Conservation (phyloP, 2,888 invertebrate genomes). For the Drosophila imparisetae region DNA sequence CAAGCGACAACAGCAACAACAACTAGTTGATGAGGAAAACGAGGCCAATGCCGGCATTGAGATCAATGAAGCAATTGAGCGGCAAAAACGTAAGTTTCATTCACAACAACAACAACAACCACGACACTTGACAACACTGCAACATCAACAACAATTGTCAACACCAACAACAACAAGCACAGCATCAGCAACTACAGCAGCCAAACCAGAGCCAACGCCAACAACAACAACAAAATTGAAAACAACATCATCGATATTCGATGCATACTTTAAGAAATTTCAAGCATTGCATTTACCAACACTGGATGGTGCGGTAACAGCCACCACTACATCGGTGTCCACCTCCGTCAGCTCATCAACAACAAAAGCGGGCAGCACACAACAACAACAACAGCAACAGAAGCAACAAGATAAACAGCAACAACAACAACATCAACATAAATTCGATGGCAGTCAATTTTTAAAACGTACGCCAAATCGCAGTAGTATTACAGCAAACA, state of each 20-base stretch:
- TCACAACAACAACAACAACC: conserved; percentile 62
- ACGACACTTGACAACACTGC: conserved; percentile 59
- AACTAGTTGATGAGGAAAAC: conserved; percentile 73
- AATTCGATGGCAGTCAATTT: conserved; percentile 73
- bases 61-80: conserved; percentile 82
- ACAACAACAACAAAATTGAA: conserved; percentile 48
- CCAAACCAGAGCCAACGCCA: conserved; percentile 56
- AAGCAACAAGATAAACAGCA: conserved; percentile 26
- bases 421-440: conserved; percentile 46
- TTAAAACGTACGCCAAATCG: conserved; percentile 82
- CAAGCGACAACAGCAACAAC: conserved; percentile 53
- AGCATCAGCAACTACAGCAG: conserved; percentile 29
- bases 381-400: conserved; percentile 38
- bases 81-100: conserved; percentile 82
- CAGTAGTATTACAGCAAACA: conserved; percentile 70
- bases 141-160: conserved; percentile 41
- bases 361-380: conserved; percentile 36
- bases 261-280: conserved; percentile 83
- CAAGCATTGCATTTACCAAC: conserved; percentile 75
- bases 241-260: conserved; percentile 78
- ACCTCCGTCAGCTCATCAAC: conserved; percentile 59
- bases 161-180: conserved; percentile 33
- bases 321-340: conserved; percentile 63
- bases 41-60: conserved; percentile 78
- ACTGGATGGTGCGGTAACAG: conserved; percentile 64